Conservation (phyloP, 2,888 invertebrate species). For the Drosophila anomalipes region DNA sequence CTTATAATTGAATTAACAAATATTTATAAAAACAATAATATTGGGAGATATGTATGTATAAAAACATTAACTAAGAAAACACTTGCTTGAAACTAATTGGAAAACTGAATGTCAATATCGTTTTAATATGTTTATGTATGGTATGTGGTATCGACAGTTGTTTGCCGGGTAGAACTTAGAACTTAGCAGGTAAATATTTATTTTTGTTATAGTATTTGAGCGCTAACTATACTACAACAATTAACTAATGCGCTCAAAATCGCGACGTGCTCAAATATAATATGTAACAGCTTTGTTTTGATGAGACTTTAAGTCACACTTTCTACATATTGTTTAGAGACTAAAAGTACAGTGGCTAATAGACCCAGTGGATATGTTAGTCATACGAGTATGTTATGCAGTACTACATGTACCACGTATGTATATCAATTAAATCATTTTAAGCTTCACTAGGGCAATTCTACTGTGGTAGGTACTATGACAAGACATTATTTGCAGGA, state of each 20-base stretch:
- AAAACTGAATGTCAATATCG: conserved; percentile 42
- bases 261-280: conserved; percentile 39
- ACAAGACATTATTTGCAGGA: conserved; percentile 19
- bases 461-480: conserved; percentile 20
- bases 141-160: conserved; percentile 31
- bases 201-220: conserved; percentile 42
- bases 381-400: conserved; percentile 34
- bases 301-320: conserved; percentile 71
- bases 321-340: conserved; percentile 23
- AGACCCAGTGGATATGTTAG: conserved; percentile 72
- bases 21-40: conserved; percentile 1
- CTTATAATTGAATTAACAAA: not conserved
- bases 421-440: conserved; percentile 13
- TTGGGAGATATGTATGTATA: conserved; percentile 1
- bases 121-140: not conserved
- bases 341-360: conserved; percentile 62
- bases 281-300: conserved; percentile 55
- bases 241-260: conserved; percentile 56
- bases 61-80: conserved; percentile 6
- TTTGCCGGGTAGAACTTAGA: not conserved
- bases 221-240: conserved; percentile 54
- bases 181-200: conserved; percentile 27
- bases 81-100: conserved; percentile 6
- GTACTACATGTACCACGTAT: conserved; percentile 23
- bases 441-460: conserved; percentile 19